Conservation (phyloP, 2,888 invertebrate species). For the Ectropis crepuscularia region DNA sequence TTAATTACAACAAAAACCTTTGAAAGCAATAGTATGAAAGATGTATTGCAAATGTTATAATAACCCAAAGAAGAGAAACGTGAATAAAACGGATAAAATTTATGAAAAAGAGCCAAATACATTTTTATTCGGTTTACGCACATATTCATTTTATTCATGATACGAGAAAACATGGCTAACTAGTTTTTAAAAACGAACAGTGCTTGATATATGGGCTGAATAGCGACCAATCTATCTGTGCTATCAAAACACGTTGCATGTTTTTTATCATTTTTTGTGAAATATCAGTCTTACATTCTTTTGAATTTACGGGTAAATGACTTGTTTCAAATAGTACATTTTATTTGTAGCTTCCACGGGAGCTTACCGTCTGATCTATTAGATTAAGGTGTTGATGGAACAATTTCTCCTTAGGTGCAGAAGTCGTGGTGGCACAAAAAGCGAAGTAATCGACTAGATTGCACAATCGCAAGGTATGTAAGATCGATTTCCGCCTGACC, state of each 20-base stretch:
- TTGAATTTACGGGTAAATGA: constrained; percentile 20
- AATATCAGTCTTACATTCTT: constrained; percentile 20
- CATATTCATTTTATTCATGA: constrained; percentile 34
- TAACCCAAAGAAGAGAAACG: too few species aligned
- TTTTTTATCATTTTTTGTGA: constrained; percentile 30
- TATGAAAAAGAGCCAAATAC: constrained; percentile 3
- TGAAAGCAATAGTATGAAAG: background rate
- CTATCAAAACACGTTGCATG: constrained; percentile 29
- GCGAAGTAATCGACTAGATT: too few species aligned
- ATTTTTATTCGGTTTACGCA: constrained; percentile 21
- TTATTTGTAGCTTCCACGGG: constrained; percentile 3
- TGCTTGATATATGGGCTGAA: constrained; percentile 35
- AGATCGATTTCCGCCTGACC: too few species aligned
- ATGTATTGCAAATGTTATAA: background rate
- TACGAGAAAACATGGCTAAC: constrained; percentile 30
- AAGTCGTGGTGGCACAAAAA: too few species aligned
- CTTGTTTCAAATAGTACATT: constrained; percentile 18
- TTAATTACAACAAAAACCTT: too few species aligned
- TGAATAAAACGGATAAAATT: too few species aligned
- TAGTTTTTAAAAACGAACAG: constrained; percentile 30
- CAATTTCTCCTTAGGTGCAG: too few species aligned
- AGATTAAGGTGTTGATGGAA: background rate
- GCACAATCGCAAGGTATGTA: too few species aligned
- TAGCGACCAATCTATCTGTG: constrained; percentile 35
- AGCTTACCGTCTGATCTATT: constrained; percentile 7